These are phyloP conservation scores for Latrodectus elegans DNA, from an alignment of 2,888 invertebrate genomes.

Conservation along the genomic window DNA sequence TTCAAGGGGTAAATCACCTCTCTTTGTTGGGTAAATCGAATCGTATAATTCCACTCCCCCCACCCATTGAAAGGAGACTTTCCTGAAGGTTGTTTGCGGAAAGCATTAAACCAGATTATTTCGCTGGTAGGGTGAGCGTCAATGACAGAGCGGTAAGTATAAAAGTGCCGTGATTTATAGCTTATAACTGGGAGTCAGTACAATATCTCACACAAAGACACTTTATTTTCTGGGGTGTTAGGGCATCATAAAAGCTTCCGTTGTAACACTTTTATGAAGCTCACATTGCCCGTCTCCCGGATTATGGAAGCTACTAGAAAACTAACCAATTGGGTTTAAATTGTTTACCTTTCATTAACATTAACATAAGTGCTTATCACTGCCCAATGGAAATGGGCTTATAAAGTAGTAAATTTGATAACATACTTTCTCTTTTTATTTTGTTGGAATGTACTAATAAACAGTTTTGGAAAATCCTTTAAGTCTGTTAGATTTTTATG, in stretches of 20 bases:
- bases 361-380: too few species aligned
- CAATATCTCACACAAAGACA: not conserved
- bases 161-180: not conserved
- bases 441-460: too few species aligned
- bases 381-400: too few species aligned
- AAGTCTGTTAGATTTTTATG: too few species aligned
- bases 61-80: not conserved
- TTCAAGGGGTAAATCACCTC: not conserved
- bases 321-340: too few species aligned
- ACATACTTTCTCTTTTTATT: too few species aligned
- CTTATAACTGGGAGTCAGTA: not conserved
- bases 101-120: conserved; percentile 2
- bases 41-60: not conserved
- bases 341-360: too few species aligned
- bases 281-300: not conserved
- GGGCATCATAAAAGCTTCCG: not conserved
- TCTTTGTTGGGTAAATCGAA: not conserved
- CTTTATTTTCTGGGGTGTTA: not conserved
- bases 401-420: too few species aligned
- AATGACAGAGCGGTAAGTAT: not conserved
- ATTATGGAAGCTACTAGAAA: not conserved
- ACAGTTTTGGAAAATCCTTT: too few species aligned
- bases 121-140: not conserved
- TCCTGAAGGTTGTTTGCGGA: not conserved
- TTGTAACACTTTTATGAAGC: not conserved